Evolutionary conservation across 2,113 vertebrate species (phyloP).

Genomic region (Edolisoma coerulescens): DNA sequence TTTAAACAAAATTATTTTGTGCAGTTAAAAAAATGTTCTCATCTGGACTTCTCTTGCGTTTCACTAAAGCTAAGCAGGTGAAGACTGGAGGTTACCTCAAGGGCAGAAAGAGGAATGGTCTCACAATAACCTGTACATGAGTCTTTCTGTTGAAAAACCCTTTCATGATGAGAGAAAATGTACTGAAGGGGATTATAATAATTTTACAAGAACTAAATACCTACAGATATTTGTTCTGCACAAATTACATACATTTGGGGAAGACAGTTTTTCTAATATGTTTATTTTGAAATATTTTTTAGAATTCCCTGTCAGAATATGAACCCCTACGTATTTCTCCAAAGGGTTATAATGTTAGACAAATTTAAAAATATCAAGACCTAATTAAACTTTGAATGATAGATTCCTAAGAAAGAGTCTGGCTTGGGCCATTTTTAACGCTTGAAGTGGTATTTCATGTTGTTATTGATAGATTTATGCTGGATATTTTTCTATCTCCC

Average conservation of each 20-base stretch:
- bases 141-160: background rate
- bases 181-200: background rate
- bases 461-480: background rate
- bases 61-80: background rate
- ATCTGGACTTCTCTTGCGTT: background rate
- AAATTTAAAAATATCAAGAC: background rate
- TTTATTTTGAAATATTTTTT: background rate
- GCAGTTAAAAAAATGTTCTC: background rate
- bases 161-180: background rate
- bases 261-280: background rate
- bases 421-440: background rate
- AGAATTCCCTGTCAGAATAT: background rate
- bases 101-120: background rate
- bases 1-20: background rate
- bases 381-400: background rate
- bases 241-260: background rate
- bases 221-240: background rate
- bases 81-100: background rate
- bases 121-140: background rate
- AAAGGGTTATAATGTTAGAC: background rate
- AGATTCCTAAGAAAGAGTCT: background rate
- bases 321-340: background rate
- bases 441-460: background rate
- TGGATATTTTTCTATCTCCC: background rate
- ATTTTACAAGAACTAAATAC: background rate